Base-by-base conservation (phyloP, 2,797 vertebrate species). In the Cryptoprocta ferox region DNA sequence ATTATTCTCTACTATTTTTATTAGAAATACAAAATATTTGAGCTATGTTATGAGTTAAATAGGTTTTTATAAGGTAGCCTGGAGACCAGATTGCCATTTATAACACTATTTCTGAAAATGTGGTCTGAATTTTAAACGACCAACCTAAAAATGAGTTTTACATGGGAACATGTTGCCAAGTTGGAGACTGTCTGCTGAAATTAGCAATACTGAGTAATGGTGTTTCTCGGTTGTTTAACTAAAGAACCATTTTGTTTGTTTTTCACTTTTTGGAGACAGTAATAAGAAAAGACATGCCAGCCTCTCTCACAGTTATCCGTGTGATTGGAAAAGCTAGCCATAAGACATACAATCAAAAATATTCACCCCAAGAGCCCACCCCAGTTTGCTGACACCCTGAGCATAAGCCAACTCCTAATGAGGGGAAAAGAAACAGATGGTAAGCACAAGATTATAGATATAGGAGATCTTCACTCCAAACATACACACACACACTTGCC, bases 1-100 rank as follows among this genome's bases (percentile, higher is more conserved):
- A 96, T 94, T 97, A 92, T 91, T 96, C 80, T 94, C 56, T 87
- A 93, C 75, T 45, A 59, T 88, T 94, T 96, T 96, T 93, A 89
- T 95, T 90, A 94, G 89, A 90, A 97, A 97, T 87, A 70, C 24
- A 80, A 97, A 96, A 92, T 94, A 92, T 93, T 97, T 93, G 89
- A 96, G 59, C 85, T 94, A 87, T 80, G 73, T 96, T 97, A 86
- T 45, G 19, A 45, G 59, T 92, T 95, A 92, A 96, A 82, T 92
- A 91, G 37, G 61, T 86, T 97, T 95, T 97, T 95, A 89, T 83
- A 97, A 97, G 94, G 82, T 86, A 94, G 81, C 50, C 86, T 94
- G 82, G 79, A 91, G 91, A 83, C 61, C 56, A 81, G 86, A 96
- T 63, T 94, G 53, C 87, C 61, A 68, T 95, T 94, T 97, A 89